Percentiles rank a stretch among this genome's conserved stretches.
phyloP scores from a whole-genome alignment of 2,797 vertebrate genomes.

The Craterocephalus amniculus region DNA sequence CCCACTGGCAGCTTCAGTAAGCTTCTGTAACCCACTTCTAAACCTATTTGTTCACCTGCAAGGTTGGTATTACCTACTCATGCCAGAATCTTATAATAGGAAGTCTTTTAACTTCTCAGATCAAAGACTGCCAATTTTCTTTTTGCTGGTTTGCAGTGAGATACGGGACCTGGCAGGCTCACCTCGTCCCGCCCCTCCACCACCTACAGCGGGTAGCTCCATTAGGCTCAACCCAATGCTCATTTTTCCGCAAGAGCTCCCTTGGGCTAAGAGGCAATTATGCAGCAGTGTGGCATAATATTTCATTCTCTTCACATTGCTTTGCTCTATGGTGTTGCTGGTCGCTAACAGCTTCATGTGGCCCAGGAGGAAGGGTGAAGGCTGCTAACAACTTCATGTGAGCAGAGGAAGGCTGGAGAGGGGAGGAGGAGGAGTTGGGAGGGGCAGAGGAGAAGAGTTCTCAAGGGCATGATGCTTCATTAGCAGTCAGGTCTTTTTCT shows the following conservation, averaged over 20 bases:
- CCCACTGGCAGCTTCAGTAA: neutral
- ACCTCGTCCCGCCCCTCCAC: conserved; percentile 46
- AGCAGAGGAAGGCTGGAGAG: conserved; percentile 42
- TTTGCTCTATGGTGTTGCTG: conserved; percentile 63
- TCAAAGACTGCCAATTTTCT: conserved; percentile 71
- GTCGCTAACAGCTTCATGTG: conserved; percentile 78
- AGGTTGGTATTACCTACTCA: conserved; percentile 45
- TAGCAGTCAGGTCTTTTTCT: conserved; percentile 60
- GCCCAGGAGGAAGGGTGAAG: conserved; percentile 70
- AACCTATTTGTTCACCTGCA: conserved; percentile 54
- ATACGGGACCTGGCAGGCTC: conserved; percentile 63
- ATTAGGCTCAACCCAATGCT: conserved; percentile 82
- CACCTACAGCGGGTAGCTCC: conserved; percentile 64
- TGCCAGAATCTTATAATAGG: conserved; percentile 57
- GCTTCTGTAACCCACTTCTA: conserved; percentile 22
- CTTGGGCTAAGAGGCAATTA: conserved; percentile 86
- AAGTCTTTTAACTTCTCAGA: conserved; percentile 68
- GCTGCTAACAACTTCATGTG: conserved; percentile 71
- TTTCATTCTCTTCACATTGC: conserved; percentile 82
- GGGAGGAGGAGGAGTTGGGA: neutral
- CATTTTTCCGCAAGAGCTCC: conserved; percentile 85
- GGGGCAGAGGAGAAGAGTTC: conserved; percentile 30
- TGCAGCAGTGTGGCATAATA: conserved; percentile 84
- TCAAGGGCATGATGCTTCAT: conserved; percentile 71
- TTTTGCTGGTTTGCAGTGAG: conserved; percentile 65